Percentiles rank a stretch among this genome's conserved stretches.
Evolutionary conservation across 2,113 vertebrate species (phyloP).

Genomic region (Ammodytes dubius): DNA sequence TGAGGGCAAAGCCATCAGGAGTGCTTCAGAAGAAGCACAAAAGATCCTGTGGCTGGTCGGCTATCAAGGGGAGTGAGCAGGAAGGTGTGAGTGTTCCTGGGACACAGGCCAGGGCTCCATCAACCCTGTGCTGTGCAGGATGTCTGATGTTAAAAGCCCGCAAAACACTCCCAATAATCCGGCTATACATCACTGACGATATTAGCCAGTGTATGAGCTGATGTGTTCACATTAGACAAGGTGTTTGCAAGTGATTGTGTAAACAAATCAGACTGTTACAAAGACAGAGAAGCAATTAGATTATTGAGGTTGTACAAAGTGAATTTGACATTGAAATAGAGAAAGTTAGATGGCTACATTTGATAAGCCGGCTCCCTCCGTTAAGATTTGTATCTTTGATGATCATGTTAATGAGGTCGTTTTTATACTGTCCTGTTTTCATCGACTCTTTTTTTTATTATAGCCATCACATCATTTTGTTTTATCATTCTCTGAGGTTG

Average conservation of each 20-base stretch:
- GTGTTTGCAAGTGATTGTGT: background rate
- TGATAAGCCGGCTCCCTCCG: background rate
- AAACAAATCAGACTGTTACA: background rate
- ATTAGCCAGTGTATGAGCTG: background rate
- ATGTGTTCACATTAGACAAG: background rate
- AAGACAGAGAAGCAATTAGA: background rate
- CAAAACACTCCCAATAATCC: slow-evolving; percentile 1
- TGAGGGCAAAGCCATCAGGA: slow-evolving; percentile 12
- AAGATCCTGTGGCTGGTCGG: slow-evolving; percentile 52
- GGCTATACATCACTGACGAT: slow-evolving; percentile 3
- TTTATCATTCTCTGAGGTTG: background rate
- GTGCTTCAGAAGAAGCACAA: slow-evolving; percentile 14
- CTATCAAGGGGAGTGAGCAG: slow-evolving; percentile 37
- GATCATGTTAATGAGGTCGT: background rate
- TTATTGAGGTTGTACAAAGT: background rate
- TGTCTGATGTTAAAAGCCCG: slow-evolving; percentile 20
- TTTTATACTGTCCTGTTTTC: background rate
- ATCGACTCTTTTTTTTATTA: too few relatives aligned
- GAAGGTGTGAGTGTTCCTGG: slow-evolving; percentile 23
- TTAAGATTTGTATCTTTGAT: background rate
- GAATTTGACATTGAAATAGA: background rate
- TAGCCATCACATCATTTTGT: background rate
- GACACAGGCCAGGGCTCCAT: slow-evolving; percentile 37
- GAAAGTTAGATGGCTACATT: background rate
- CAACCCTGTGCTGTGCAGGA: slow-evolving; percentile 21